Evolutionary conservation across 2,797 vertebrate species (phyloP).

Genomic region (Valencia hispanica): DNA sequence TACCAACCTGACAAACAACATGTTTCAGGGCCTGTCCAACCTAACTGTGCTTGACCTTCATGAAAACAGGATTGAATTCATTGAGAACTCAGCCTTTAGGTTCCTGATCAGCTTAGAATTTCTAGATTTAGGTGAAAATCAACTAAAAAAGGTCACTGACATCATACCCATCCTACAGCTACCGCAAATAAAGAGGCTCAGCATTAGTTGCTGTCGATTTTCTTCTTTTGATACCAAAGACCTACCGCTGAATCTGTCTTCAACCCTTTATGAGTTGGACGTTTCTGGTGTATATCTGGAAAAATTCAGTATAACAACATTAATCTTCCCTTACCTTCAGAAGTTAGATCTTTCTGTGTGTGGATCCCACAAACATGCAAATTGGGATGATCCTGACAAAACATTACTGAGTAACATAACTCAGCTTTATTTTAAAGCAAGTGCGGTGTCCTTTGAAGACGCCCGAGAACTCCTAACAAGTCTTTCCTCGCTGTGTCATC

Average conservation of each 20-base stretch:
- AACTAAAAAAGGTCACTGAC: not conserved
- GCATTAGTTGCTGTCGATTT: accelerated
- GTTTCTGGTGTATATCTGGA: not conserved
- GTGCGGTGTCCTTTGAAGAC: accelerated
- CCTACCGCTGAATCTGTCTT: conserved; percentile 11
- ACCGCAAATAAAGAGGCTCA: conserved; percentile 4
- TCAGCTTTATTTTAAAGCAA: accelerated
- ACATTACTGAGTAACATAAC: conserved; percentile 9
- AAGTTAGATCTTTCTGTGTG: not conserved
- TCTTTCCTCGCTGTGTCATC: conserved; percentile 7
- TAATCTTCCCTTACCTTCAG: conserved; percentile 32
- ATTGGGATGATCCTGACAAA: conserved; percentile 34
- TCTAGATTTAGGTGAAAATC: not conserved
- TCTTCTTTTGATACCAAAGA: conserved; percentile 34
- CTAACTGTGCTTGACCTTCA: not conserved
- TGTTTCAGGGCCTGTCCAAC: conserved; percentile 32
- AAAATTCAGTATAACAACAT: conserved; percentile 30
- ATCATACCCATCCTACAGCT: conserved; percentile 12
- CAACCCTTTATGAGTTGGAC: conserved; percentile 10
- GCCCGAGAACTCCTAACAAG: conserved; percentile 5
- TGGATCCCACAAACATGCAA: accelerated
- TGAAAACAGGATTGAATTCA: accelerated
- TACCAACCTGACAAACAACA: conserved; percentile 2
- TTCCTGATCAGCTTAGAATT: not conserved
- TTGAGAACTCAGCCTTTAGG: not conserved